Percentiles rank a stretch among this genome's conserved stretches.
phyloP scores from a whole-genome alignment of 2,113 vertebrate species.

The Poecilia latipinna region DNA sequence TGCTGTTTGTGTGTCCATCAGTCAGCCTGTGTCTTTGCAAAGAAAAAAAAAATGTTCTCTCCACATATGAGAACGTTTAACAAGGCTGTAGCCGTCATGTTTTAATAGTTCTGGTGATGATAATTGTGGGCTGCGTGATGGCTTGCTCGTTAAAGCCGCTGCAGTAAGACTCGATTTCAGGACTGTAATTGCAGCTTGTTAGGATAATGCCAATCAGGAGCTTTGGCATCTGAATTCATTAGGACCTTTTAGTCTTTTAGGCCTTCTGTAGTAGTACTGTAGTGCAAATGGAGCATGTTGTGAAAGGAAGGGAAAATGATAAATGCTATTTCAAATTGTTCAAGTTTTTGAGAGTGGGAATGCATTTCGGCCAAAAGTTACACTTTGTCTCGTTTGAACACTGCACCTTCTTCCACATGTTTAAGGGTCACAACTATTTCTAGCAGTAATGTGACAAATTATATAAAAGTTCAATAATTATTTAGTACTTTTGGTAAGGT shows the following conservation, averaged over 20 bases:
- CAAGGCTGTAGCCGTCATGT: slow-evolving; percentile 68
- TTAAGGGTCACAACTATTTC: background rate
- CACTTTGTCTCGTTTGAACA: background rate
- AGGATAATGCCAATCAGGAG: slow-evolving; percentile 76
- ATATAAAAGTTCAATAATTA: background rate
- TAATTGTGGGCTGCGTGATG: slow-evolving; percentile 77
- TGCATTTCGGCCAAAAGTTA: background rate
- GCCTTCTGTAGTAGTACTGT: slow-evolving; percentile 12
- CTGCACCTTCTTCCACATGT: background rate
- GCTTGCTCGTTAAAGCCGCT: slow-evolving; percentile 75
- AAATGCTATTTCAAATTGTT: too few relatives aligned
- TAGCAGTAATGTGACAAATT: background rate
- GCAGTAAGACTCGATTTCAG: slow-evolving; percentile 70
- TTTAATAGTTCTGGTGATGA: slow-evolving; percentile 77
- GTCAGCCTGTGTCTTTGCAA: slow-evolving; percentile 51
- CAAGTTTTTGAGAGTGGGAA: too few relatives aligned
- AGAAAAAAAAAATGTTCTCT: slow-evolving; percentile 30
- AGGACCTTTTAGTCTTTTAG: slow-evolving; percentile 27
- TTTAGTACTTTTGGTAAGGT: background rate
- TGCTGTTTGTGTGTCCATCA: slow-evolving; percentile 36
- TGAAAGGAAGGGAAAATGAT: too few relatives aligned
- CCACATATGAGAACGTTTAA: slow-evolving; percentile 72
- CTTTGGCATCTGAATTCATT: slow-evolving; percentile 48
- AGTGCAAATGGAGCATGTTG: background rate
- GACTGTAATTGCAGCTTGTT: slow-evolving; percentile 80